Percentiles rank a stretch among this genome's conserved stretches.
Conservation (phyloP, 2,888 invertebrate genomes). For the Schrankia costaestrigalis region DNA sequence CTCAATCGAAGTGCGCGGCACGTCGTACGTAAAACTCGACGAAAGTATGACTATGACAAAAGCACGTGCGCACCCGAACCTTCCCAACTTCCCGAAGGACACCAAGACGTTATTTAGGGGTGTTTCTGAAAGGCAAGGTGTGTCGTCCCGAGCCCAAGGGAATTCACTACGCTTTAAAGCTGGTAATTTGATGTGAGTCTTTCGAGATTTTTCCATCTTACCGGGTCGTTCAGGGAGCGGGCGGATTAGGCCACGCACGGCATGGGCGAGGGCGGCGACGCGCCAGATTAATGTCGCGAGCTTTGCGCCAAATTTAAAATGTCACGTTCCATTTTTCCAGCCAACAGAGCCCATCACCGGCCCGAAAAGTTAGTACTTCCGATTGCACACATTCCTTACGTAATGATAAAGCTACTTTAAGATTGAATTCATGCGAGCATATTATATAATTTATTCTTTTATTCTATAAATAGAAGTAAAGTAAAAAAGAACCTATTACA, state of each 20-base stretch:
- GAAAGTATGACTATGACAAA: constrained; percentile 77
- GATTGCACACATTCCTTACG: constrained; percentile 49
- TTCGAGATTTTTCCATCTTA: constrained; percentile 77
- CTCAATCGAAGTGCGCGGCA: constrained; percentile 71
- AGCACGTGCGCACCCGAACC: constrained; percentile 73
- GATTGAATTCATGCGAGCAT: too few relatives aligned
- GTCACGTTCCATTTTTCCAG: constrained; percentile 76
- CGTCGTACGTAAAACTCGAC: constrained; percentile 73
- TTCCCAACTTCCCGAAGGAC: constrained; percentile 76
- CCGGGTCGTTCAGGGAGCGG: constrained; percentile 67
- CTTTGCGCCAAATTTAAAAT: constrained; percentile 77
- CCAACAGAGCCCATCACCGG: constrained; percentile 61
- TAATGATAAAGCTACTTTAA: constrained; percentile 22
- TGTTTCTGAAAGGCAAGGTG: constrained; percentile 75
- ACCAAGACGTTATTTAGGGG: constrained; percentile 69
- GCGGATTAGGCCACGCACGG: constrained; percentile 74
- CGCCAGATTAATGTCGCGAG: constrained; percentile 76
- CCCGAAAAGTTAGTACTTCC: constrained; percentile 55
- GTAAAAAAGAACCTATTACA: constrained; percentile 8
- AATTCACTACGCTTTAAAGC: constrained; percentile 76
- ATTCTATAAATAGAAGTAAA: too few relatives aligned
- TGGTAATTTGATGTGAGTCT: constrained; percentile 79
- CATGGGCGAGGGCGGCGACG: constrained; percentile 69
- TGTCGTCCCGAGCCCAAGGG: constrained; percentile 66
- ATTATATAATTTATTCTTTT: too few relatives aligned